phyloP scores from a whole-genome alignment of 92 coral and sea anemone species.

The Actinernus sp. region DNA sequence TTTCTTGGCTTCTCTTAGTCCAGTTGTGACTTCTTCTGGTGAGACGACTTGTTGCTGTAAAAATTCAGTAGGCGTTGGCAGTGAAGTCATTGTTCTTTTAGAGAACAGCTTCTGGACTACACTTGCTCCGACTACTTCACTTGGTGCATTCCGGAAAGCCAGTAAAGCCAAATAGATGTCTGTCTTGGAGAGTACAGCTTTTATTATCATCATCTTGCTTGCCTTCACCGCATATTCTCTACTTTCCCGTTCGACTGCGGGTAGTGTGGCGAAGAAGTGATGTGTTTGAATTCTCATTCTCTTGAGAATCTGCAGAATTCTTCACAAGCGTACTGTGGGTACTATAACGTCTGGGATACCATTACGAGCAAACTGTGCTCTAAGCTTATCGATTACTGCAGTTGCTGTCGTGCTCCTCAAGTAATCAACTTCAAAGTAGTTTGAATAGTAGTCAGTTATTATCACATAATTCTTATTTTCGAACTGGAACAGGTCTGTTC shows the following conservation, averaged over 20 bases:
- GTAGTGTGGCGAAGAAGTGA: no score
- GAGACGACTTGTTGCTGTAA: conserved; percentile 8
- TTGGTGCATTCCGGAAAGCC: conserved; percentile 17
- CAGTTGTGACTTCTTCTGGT: conserved; percentile 18
- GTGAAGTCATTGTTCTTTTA: conserved; percentile 20
- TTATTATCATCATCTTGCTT: no score
- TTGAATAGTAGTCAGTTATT: no score
- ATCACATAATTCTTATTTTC: no score
- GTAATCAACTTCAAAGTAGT: no score
- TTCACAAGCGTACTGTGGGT: no score
- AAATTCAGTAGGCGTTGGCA: conserved; percentile 25
- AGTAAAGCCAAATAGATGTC: conserved; percentile 23
- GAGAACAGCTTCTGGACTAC: conserved; percentile 31
- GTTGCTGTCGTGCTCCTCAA: no score
- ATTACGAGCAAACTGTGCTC: conserved; percentile 17
- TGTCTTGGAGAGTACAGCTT: neutral
- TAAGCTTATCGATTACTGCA: conserved; percentile 30
- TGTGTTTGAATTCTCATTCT: conserved; percentile 9
- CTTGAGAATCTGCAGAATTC: no score
- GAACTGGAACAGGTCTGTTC: no score
- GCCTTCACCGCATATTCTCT: conserved; percentile 2
- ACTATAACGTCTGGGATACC: conserved; percentile 48
- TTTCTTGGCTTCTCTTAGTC: conserved; percentile 12
- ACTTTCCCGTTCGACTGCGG: no score
- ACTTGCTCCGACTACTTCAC: conserved; percentile 32